Evolutionary conservation across 37 sponge, comb jelly and placozoan genomes (phyloP), one percentile per base, ranked within the genome.

Genomic region (Ephydatia muelleri): DNA sequence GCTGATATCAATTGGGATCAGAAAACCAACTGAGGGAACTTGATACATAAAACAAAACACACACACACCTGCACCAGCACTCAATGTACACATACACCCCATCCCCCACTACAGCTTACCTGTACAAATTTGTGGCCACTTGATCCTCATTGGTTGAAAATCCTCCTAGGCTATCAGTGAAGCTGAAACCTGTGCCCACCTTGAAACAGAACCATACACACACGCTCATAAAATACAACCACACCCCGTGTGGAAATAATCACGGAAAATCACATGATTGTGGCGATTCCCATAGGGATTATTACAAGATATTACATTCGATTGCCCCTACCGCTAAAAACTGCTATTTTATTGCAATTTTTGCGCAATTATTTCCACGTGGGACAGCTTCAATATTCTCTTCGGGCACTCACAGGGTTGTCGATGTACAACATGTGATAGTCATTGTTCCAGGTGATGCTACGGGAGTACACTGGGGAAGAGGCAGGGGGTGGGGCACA

Each of bases 151-250:
- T 89, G n/a, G 82, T 89, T 22, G 94, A 84, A 67, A 84, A 80
- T 14, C 94, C 97, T 21, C n/a, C 77, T 0, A 70, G 69, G 27
- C 70, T 26, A 21, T 80, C 34, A 36, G 94, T 92, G 77, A 92
- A 96, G 36, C 97, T 96, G 77, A 86, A 96, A 6, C 97, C 97
- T 75, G 94, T 93, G 0, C 97, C 97, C 11, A 96, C 93, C 93
- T 93, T 87, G 88, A 72, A 91, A 85, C n/a, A n/a, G n/a, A n/a
- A n/a, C n/a, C n/a, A n/a, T n/a, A n/a, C n/a, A n/a, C n/a, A n/a
- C n/a, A n/a, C n/a, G n/a, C n/a, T n/a, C n/a, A n/a, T n/a, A n/a
- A n/a, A n/a, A n/a, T n/a, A n/a, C n/a, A n/a, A n/a, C n/a, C n/a
- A n/a, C n/a, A n/a, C n/a, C n/a, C n/a, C n/a, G n/a, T n/a, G n/a